These are phyloP conservation scores for Helicoverpa armigera DNA, from an alignment of 1,140 invertebrate genomes.

Conservation along the genomic window DNA sequence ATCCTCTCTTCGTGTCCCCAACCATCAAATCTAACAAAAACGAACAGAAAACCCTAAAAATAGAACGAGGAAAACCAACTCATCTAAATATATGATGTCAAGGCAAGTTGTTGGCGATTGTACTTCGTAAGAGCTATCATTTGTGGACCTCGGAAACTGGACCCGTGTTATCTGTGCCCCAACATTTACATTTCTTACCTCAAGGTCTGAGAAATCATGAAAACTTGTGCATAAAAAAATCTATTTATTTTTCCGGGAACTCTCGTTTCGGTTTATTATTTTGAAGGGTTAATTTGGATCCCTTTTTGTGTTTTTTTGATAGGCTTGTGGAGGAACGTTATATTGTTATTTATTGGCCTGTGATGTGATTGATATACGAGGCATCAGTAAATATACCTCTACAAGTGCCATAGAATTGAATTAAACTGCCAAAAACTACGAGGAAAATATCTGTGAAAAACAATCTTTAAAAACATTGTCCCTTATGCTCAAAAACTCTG, in stretches of 20 bases:
- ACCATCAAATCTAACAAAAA: background rate
- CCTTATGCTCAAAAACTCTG: too few species aligned
- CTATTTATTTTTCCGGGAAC: constrained; percentile 39
- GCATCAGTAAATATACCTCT: too few species aligned
- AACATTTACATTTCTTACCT: constrained; percentile 49
- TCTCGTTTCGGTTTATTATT: constrained; percentile 9
- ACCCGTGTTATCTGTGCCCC: constrained; percentile 34
- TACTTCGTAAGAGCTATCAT: constrained; percentile 29
- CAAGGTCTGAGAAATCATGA: constrained; percentile 28
- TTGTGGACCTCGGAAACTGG: constrained; percentile 39
- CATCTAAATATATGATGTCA: constrained; percentile 1
- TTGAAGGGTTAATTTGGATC: background rate
- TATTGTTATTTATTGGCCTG: background rate
- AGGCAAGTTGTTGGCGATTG: constrained; percentile 5
- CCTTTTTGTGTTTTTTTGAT: constrained; percentile 27
- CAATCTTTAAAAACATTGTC: too few species aligned
- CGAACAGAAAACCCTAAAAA: background rate
- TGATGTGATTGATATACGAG: background rate
- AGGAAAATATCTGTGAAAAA: too few species aligned
- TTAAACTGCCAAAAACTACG: too few species aligned
- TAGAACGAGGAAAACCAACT: constrained; percentile 3
- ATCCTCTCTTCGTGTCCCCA: background rate
- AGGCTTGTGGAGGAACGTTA: background rate
- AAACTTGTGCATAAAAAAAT: constrained; percentile 32
- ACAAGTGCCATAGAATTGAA: too few species aligned